Evolutionary conservation across 2,113 vertebrate species (phyloP).

Genomic region (Psettodes erumei): DNA sequence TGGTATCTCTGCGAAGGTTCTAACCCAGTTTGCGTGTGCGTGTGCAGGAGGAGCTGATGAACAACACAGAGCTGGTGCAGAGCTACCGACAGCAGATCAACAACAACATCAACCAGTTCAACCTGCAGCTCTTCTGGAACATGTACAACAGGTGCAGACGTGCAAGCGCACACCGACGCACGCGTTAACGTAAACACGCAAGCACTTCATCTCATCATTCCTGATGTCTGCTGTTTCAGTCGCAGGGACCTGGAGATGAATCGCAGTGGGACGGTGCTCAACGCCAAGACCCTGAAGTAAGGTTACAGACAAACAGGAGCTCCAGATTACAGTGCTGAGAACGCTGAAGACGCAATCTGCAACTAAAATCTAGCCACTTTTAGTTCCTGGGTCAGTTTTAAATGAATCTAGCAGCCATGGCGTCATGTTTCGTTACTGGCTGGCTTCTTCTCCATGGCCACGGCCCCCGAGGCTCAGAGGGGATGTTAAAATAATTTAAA

Average conservation of each 20-base stretch:
- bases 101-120: conserved; percentile 94
- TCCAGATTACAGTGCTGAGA: too few relatives aligned
- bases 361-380: too few relatives aligned
- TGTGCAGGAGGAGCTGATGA: conserved; percentile 93
- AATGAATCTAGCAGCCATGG: too few relatives aligned
- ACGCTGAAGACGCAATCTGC: too few relatives aligned
- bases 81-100: conserved; percentile 95
- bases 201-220: not conserved
- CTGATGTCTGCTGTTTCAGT: conserved; percentile 71
- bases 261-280: conserved; percentile 90
- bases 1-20: not conserved
- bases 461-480: too few relatives aligned
- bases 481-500: too few relatives aligned
- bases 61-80: conserved; percentile 95
- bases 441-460: too few relatives aligned
- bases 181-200: conserved; percentile 12
- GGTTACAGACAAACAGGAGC: conserved; percentile 31
- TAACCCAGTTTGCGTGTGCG: conserved; percentile 15
- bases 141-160: conserved; percentile 94
- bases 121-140: conserved; percentile 99
- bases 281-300: conserved; percentile 94
- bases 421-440: too few relatives aligned
- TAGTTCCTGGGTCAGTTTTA: too few relatives aligned
- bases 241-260: conserved; percentile 97
- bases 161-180: conserved; percentile 11